These are phyloP conservation scores for Aphrocallistes beatrix DNA, from an alignment of 37 sponge, comb jelly and placozoan species.

Conservation along the genomic window DNA sequence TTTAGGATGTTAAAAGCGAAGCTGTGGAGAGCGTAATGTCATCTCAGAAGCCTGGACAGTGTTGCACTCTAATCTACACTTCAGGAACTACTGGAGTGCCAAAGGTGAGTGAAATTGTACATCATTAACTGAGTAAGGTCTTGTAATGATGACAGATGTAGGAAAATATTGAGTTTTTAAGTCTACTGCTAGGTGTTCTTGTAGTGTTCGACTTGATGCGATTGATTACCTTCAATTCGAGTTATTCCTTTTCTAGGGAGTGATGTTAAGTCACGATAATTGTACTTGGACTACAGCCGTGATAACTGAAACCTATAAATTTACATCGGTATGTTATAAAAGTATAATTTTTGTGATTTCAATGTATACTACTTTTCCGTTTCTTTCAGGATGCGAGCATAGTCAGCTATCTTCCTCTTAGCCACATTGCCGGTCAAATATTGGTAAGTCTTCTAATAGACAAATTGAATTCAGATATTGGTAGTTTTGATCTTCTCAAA, in stretches of 20 bases:
- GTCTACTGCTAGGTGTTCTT: not conserved
- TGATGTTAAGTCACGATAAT: conserved; percentile 89
- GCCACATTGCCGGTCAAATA: conserved; percentile 78
- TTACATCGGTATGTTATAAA: not conserved
- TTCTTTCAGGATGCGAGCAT: conserved; percentile 36
- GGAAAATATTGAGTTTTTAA: too few relatives aligned
- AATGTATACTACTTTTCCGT: not conserved
- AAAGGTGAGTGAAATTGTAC: conserved; percentile 38
- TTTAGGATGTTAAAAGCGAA: not conserved
- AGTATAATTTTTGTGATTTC: not conserved
- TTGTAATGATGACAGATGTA: too few relatives aligned
- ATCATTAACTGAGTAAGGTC: not conserved
- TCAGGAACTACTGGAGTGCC: conserved; percentile 86
- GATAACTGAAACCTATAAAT: not conserved
- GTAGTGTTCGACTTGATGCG: not conserved
- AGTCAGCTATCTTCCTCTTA: conserved; percentile 79
- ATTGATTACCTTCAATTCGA: not conserved
- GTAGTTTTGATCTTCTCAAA: not conserved
- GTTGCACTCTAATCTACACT: conserved; percentile 76
- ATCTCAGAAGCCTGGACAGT: conserved; percentile 65
- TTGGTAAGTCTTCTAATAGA: conserved; percentile 21
- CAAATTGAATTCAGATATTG: not conserved
- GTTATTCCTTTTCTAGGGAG: conserved; percentile 61
- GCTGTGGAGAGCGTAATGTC: not conserved
- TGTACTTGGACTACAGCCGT: conserved; percentile 56